Base-by-base conservation (phyloP, 2,113 vertebrate species). In the Grammomys dolichurus region DNA sequence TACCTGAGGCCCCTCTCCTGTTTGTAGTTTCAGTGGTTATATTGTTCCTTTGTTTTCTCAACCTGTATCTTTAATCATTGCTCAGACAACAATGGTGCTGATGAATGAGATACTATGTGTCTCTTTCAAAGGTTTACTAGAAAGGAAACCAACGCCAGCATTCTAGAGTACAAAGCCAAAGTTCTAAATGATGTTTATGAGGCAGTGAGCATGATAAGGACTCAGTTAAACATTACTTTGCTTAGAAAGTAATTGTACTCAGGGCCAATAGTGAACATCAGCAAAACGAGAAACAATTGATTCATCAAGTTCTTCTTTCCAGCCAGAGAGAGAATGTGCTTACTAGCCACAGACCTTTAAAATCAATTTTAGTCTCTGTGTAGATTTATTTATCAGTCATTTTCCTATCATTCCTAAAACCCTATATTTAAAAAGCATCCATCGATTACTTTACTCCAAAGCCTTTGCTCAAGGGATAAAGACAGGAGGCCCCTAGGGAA, bases 171-270 rank as follows among this genome's bases (percentile, higher is more conserved):
- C 92, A 97, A 97, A 98, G 95, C 97, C 98, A 97, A 98, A 98
- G 98, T 98, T 98, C 97, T 98, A 96, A 98, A 97, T 98, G 98
- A 97, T 90, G 98, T 97, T 97, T 98, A 97, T 93, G 91, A 91
- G 94, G 97, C 96, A 97, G 97, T 67, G 87, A 26, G 90, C 93
- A 77, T 96, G 98, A 98, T 98, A 98, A 98, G 98, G 95, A 98
- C 98, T 97, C 97, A 96, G 98, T 98, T 99, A 99, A 98, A 98
- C 94, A 98, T 98, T 98, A 96, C 96, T 96, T 85, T 97, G 85
- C 98, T 98, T 97, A 96, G 97, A 97, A 97, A 91, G 95, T 96
- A 98, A 95, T 95, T 98, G 85, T 97, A 96, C 97, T 96, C 86
- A 82, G 96, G 90, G 87, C 96, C 97, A 96, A 67, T 94, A 93